phyloP scores from a whole-genome alignment of 2,797 vertebrate species.

The Pipistrellus kuhlii region DNA sequence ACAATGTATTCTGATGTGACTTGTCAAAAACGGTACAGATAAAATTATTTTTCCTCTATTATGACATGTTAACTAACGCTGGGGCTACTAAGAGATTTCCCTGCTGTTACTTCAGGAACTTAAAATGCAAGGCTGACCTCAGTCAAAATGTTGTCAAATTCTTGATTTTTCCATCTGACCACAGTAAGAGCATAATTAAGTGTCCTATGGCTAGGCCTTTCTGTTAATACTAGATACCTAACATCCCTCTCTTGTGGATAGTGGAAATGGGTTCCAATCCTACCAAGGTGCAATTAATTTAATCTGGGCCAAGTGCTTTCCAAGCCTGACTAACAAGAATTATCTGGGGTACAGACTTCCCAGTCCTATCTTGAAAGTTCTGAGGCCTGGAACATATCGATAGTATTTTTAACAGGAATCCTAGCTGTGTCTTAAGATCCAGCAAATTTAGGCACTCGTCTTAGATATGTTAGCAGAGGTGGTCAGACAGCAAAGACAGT shows the following conservation, averaged over 20 bases:
- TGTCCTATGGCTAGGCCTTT: not conserved
- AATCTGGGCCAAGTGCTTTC: constrained; percentile 1
- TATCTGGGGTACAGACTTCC: not conserved
- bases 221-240: not conserved
- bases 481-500: not conserved
- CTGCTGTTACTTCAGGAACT: constrained; percentile 9
- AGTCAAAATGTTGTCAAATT: not conserved
- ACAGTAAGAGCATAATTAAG: not conserved
- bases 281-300: not conserved
- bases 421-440: not conserved
- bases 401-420: not conserved
- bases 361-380: not conserved
- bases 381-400: not conserved
- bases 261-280: not conserved
- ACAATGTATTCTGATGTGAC: not conserved
- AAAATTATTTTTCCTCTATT: constrained; percentile 1
- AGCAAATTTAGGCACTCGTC: not conserved
- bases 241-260: not conserved
- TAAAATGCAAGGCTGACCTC: not conserved
- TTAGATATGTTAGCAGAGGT: not conserved
- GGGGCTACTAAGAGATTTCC: not conserved
- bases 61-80: constrained; percentile 10
- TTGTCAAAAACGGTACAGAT: not conserved
- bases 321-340: not conserved
- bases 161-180: constrained; percentile 16